Base-by-base conservation (phyloP, 37 sponge, comb jelly and placozoan genomes). In the Amphimedon queenslandica region DNA sequence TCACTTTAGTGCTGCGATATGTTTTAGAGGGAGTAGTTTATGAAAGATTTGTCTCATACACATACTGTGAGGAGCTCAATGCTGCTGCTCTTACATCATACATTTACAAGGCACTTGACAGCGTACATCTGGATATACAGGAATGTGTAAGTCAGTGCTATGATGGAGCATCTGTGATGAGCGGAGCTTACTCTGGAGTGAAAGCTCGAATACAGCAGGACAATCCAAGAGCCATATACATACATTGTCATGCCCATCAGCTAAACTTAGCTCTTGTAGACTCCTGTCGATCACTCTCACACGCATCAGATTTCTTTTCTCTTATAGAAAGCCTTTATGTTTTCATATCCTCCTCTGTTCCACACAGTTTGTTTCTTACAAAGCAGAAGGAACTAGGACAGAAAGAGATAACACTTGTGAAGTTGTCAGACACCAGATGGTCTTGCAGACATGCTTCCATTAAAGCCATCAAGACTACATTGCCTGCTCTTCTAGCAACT, bases 361-460 rank as follows among this genome's bases (percentile, higher is more conserved):
- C 38, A 5, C 55, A 70, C 29, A 4, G 4, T 3, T 28, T 63
- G 3, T 75, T 75, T 30, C 41, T 75, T 63, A 40, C 4, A 8
- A 75, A 39, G 47, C 75, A 75, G 61, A 37, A 18, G 18, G 41
- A 57, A 23, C 43, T 37, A 8, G 75, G 75, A n/a, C 24, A 11
- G 2, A 75, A 43, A 32, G 24, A 61, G 61, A 38, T 75, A 2
- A 32, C 11, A 37, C 31, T 63, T 4, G 61, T 63, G 47, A 58
- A 63, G 34, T 32, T 60, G 2, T 56, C 60, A 39, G 75, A 75
- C 56, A 75, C 75, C 6, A 75, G 75, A 24, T 75, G 75, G 75
- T 60, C 75, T 1, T 75, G 75, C 47, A 29, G 67, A 35, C 10
- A 35, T 35, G 37, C 13, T 6, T 63, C 47, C 30, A 72, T 72